Conservation (phyloP, 2,113 vertebrate species). For the Alligator mississippiensis region DNA sequence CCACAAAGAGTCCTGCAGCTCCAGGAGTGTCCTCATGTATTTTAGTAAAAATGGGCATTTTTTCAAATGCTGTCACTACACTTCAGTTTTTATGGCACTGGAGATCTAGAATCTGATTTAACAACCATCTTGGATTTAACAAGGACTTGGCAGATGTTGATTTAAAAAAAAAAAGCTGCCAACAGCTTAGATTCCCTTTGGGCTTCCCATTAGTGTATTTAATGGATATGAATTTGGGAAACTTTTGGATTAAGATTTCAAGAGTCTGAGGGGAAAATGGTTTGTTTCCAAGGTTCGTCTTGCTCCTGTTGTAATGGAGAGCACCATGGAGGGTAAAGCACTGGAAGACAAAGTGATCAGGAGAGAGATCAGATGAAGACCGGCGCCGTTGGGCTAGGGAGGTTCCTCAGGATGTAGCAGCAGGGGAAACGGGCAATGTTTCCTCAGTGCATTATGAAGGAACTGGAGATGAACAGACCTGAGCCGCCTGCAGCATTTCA, state of each 20-base stretch:
- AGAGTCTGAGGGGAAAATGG: neutral
- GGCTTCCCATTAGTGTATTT: neutral
- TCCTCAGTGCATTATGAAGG: neutral
- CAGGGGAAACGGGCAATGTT: neutral
- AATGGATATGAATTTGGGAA: conserved; percentile 43
- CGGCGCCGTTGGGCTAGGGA: neutral
- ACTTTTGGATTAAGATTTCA: conserved; percentile 17
- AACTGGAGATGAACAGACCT: conserved; percentile 27
- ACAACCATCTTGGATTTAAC: conserved; percentile 21
- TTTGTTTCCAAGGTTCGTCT: neutral
- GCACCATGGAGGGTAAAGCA: conserved; percentile 6
- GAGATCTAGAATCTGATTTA: conserved; percentile 58
- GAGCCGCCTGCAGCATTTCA: neutral
- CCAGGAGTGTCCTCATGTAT: conserved; percentile 30
- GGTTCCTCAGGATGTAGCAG: neutral
- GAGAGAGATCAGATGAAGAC: neutral
- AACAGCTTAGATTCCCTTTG: neutral
- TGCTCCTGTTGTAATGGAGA: neutral
- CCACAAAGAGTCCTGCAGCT: conserved; percentile 29
- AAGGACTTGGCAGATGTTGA: neutral
- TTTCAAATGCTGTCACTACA: conserved; percentile 5
- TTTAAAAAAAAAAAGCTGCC: neutral
- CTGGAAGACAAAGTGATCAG: neutral
- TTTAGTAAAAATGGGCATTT: conserved; percentile 44
- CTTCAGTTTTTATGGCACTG: conserved; percentile 62